Base-by-base conservation (phyloP, 2,888 invertebrate genomes). In the Nesidiocoris tenuis region DNA sequence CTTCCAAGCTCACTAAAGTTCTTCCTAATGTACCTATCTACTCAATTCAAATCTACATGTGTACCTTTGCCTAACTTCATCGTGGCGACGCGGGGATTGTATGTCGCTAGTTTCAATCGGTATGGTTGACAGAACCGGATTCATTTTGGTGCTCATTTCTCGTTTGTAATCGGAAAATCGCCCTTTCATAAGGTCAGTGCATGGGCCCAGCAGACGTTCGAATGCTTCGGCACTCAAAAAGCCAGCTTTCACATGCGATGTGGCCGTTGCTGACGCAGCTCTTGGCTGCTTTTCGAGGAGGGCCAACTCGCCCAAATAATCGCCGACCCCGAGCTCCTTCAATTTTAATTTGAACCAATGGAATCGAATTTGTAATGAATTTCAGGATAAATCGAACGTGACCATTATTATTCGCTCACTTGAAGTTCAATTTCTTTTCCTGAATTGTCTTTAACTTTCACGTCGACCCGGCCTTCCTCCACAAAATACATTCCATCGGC, bases 231-330 rank as follows among this genome's bases (percentile, higher is more conserved):
- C 71, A 16, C 75, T 59, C 23, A 78, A 59, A 55, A 77, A 97
- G 87, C 97, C 98, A 83, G 93, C 88, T 87, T 93, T 95, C 80
- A 95, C 91, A 82, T 90, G 89, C 79, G 93, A 94, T 77, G 90
- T 89, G 80, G 95, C 92, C 84, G 91, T 92, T 74, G 91, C 93
- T 77, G 93, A 92, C 74, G 98, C 98, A 80, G 97, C 98, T 82
- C 98, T 90, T 75, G 96, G 96, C 86, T 96, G 93, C 85, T 98
- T 96, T 82, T 97, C 98, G 76, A 98, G 94, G 83, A 98, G 88
- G 78, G 98, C 98, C 84, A 98, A 85, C 86, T 98, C 98, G 77
- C 98, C 98, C 86, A 98, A 96, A 85, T 98, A 98, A 68, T 92
- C 93, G 79, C 90, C 89, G 79, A 87, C 87, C 66, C 84, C 84